Conservation (phyloP, 2,888 invertebrate genomes). For the Phalera bucephala region DNA sequence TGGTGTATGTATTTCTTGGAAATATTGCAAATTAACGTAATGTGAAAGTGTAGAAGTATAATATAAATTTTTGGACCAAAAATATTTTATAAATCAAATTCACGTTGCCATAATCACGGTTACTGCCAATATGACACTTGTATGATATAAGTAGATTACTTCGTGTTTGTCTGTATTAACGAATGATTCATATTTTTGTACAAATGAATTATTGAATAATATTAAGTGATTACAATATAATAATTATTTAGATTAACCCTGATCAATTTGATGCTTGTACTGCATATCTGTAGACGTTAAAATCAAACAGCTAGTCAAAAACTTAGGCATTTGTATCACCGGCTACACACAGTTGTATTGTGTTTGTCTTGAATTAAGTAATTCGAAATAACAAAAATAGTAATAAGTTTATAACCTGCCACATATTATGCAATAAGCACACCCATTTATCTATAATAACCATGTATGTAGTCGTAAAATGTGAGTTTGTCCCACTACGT, state of each 20-base stretch:
- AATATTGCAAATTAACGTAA: slow-evolving; percentile 48
- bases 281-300: slow-evolving; percentile 33
- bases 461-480: slow-evolving; percentile 19
- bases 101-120: slow-evolving; percentile 78
- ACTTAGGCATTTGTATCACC: slow-evolving; percentile 44
- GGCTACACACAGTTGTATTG: slow-evolving; percentile 30
- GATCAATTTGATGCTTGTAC: slow-evolving; percentile 32
- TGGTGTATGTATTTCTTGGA: slow-evolving; percentile 75
- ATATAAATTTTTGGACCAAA: slow-evolving; percentile 76
- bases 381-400: slow-evolving; percentile 24
- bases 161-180: slow-evolving; percentile 32
- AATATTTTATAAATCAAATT: slow-evolving; percentile 78
- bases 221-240: slow-evolving; percentile 15
- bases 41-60: slow-evolving; percentile 62
- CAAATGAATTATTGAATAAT: slow-evolving; percentile 48
- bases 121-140: slow-evolving; percentile 80
- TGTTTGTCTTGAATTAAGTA: slow-evolving; percentile 13
- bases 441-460: slow-evolving; percentile 17
- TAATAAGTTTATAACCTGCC: slow-evolving; percentile 17
- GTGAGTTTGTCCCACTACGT: slow-evolving; percentile 17
- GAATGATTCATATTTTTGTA: slow-evolving; percentile 63
- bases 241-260: slow-evolving; percentile 5
- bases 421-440: slow-evolving; percentile 20
- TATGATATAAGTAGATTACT: slow-evolving; percentile 46
- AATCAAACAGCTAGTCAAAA: slow-evolving; percentile 58